These are phyloP conservation scores for Patella vulgata DNA, from an alignment of 1,140 invertebrate species.

Conservation along the genomic window DNA sequence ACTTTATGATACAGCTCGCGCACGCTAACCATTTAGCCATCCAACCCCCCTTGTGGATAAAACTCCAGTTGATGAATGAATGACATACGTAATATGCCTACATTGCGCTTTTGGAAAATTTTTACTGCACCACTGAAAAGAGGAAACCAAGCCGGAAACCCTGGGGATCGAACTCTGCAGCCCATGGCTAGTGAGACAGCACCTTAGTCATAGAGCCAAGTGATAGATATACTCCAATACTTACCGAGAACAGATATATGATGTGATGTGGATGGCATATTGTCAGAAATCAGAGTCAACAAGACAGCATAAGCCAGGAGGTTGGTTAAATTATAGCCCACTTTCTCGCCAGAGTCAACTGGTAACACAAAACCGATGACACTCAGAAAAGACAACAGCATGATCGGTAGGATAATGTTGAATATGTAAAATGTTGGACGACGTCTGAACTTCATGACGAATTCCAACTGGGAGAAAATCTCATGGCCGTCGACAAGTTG, in stretches of 20 bases:
- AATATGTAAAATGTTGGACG: conserved; percentile 29
- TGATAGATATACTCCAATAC: no score
- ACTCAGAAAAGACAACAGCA: conserved; percentile 31
- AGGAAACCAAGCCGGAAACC: no score
- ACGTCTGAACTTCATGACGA: conserved; percentile 23
- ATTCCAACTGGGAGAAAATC: conserved; percentile 32
- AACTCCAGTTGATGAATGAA: no score
- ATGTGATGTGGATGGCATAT: conserved; percentile 38
- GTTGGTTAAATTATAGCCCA: conserved; percentile 36
- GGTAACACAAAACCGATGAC: conserved; percentile 37
- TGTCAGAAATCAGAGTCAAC: conserved; percentile 35
- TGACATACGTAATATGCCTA: no score
- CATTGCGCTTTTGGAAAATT: no score
- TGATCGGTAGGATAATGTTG: conserved; percentile 37
- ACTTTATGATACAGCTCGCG: no score
- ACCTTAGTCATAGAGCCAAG: no score
- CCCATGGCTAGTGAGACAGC: no score
- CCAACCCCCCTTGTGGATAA: no score
- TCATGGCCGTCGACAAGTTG: conserved; percentile 11
- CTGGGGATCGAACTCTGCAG: no score
- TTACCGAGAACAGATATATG: conserved; percentile 31
- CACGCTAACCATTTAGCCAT: no score
- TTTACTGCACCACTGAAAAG: no score
- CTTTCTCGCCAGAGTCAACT: conserved; percentile 41
- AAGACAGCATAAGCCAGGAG: conserved; percentile 41